Evolutionary conservation across 2,797 vertebrate species (phyloP), one percentile per base, ranked within the genome.

Genomic region (Sparus aurata): DNA sequence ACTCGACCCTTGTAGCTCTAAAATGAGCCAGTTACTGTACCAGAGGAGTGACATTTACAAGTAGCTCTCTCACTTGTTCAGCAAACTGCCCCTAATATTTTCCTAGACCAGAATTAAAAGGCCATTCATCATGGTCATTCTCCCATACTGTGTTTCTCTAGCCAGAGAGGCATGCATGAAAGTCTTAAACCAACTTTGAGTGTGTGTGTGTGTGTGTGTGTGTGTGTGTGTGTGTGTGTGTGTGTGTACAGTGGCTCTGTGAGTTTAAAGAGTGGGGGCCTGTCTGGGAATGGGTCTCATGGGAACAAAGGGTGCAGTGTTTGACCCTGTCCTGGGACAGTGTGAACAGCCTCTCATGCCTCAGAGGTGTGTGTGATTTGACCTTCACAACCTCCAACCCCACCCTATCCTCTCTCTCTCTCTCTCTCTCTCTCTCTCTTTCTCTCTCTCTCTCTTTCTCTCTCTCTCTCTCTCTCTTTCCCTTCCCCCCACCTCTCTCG

Each of bases 271-370:
- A 90, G 89, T 80, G 86, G 87, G 93, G 92, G 89, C 84, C 79
- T 88, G 91, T 94, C 91, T 95, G 94, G 90, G 93, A 94, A 89
- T 47, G 84, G 87, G 68, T 87, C 90, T 92, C 86, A 77, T 93
- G 92, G 91, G 91, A 95, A 95, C 95, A 95, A 95, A 95, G 91
- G 80, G 60, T 82, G 82, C 87, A 94, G 89, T 95, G 94, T 95
- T 85, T 86, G 89, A 88, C 89, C 82, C 90, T 62, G 78, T 91
- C 76, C 87, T 71, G 82, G 83, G 87, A 87, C 70, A 67, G 87
- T 90, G 92, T 93, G 89, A 92, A 89, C 81, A 87, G 79, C 90
- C 79, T 87, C 77, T 81, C 64, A 64, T 89, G 90, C 85, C 83
- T 89, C 82, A 41, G 83, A 86, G 81, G 85, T 92, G 86, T 83